phyloP scores from a whole-genome alignment of 2,113 vertebrate species.

The Cricetomys ansorgei region DNA sequence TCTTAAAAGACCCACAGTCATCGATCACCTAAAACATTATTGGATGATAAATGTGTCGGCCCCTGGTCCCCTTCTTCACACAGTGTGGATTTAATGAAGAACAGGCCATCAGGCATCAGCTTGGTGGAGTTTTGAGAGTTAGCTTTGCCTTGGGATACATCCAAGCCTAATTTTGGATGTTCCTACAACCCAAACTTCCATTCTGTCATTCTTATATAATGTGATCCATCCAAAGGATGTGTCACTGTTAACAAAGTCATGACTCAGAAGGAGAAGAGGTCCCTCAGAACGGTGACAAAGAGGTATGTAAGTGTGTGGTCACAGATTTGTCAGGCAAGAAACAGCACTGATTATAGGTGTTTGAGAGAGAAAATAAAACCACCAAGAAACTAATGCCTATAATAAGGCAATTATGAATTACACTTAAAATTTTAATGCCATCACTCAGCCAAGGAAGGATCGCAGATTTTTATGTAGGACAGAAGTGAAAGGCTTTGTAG shows the following conservation, averaged over 20 bases:
- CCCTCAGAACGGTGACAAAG: not conserved
- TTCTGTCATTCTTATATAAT: constrained; percentile 46
- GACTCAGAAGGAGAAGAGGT: constrained; percentile 37
- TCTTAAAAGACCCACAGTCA: not conserved
- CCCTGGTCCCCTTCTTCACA: not conserved
- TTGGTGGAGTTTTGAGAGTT: not conserved
- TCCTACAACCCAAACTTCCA: not conserved
- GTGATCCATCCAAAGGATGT: not conserved
- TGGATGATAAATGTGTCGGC: not conserved
- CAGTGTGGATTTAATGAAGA: not conserved
- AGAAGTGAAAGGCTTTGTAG: not conserved
- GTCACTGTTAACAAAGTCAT: not conserved
- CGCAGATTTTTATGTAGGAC: not conserved
- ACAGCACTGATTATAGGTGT: not conserved
- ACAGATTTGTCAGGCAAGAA: not conserved
- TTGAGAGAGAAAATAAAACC: not conserved
- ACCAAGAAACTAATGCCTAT: not conserved
- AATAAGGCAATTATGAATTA: not conserved
- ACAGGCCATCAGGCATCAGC: not conserved
- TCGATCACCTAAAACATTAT: not conserved
- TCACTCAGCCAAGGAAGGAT: not conserved
- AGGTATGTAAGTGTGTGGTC: not conserved
- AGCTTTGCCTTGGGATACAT: not conserved
- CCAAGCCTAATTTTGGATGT: not conserved
- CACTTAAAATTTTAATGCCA: not conserved